These are phyloP conservation scores for Epirrhoe alternata DNA, from an alignment of 2,888 invertebrate genomes.

Conservation along the genomic window DNA sequence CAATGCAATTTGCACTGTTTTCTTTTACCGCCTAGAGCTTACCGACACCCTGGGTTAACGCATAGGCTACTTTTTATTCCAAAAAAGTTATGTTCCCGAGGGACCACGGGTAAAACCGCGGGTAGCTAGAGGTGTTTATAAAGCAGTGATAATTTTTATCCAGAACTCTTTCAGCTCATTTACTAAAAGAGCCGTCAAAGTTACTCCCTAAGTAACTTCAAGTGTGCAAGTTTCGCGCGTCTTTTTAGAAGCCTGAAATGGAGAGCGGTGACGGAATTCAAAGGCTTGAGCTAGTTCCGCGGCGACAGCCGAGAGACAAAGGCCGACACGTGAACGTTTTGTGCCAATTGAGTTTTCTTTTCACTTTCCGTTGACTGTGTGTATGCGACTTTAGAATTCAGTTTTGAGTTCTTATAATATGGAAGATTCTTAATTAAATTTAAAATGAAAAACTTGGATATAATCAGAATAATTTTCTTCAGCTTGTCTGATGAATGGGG, in stretches of 20 bases:
- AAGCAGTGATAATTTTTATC: background rate
- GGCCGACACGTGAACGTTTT: constrained; percentile 47
- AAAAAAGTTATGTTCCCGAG: too few species aligned
- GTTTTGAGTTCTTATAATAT: constrained; percentile 1
- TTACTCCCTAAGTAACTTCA: constrained; percentile 26
- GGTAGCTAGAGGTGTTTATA: background rate
- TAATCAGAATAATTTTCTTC: too few species aligned
- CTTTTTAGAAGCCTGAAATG: constrained; percentile 63
- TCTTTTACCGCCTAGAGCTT: too few species aligned
- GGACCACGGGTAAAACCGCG: too few species aligned
- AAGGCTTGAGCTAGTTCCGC: constrained; percentile 62
- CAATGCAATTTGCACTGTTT: too few species aligned
- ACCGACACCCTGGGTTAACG: too few species aligned
- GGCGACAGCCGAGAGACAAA: constrained; percentile 55
- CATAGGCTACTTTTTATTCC: too few species aligned
- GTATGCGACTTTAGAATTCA: constrained; percentile 33
- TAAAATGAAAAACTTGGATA: too few species aligned
- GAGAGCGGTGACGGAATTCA: constrained; percentile 57
- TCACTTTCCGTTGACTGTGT: constrained; percentile 36
- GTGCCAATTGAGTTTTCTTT: constrained; percentile 47
- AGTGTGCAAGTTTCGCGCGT: constrained; percentile 61
- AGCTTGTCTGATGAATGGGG: too few species aligned
- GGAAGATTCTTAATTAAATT: too few species aligned
- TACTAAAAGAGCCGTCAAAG: constrained; percentile 13
- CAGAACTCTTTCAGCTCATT: constrained; percentile 13